phyloP scores from a whole-genome alignment of 2,797 vertebrate genomes.

The Platalea minor region DNA sequence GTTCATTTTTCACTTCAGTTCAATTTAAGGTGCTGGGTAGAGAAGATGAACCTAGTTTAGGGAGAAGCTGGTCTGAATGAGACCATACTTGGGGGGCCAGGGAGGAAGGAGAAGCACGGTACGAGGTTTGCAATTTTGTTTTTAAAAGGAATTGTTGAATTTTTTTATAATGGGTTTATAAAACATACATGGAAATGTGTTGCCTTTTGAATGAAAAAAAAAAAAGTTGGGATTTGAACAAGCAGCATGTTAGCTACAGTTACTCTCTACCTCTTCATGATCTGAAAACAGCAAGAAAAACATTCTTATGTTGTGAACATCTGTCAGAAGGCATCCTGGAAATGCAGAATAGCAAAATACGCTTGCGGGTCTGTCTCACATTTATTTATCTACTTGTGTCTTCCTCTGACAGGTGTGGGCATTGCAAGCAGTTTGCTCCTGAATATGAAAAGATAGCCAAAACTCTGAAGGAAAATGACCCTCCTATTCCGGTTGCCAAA shows the following conservation, averaged over 20 bases:
- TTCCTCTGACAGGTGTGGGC: constrained; percentile 86
- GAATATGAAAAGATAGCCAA: constrained; percentile 95
- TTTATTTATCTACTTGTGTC: neutral
- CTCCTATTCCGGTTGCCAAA: constrained; percentile 92
- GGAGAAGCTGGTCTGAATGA: neutral
- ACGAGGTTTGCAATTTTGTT: neutral
- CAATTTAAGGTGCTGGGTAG: neutral
- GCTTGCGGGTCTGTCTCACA: accelerated
- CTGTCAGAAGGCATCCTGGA: neutral
- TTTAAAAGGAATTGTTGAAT: neutral
- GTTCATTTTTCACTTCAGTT: neutral
- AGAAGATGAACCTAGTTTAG: neutral
- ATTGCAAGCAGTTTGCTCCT: constrained; percentile 94
- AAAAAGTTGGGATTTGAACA: neutral
- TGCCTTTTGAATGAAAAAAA: neutral
- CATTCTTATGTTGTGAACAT: neutral
- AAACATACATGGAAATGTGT: neutral
- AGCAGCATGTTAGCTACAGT: neutral
- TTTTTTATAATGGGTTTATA: neutral
- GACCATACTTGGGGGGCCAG: neutral
- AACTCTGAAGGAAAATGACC: constrained; percentile 86
- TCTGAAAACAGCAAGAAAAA: neutral
- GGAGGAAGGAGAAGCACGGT: neutral
- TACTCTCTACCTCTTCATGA: neutral
- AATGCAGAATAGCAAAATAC: neutral